phyloP scores from a whole-genome alignment of 1,140 invertebrate species.

The Trichonephila inaurata region DNA sequence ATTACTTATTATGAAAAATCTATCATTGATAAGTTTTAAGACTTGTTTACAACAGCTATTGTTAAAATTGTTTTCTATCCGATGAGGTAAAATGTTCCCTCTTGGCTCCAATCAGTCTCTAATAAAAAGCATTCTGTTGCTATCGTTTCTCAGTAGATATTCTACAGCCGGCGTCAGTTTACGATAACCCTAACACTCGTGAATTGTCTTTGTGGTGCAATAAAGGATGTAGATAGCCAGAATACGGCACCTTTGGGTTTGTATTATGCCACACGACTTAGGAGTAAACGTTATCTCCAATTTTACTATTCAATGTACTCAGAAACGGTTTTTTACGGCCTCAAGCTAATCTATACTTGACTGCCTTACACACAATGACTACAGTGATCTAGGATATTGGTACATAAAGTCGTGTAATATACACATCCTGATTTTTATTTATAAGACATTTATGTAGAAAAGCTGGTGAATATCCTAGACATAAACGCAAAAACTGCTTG shows the following conservation, averaged over 20 bases:
- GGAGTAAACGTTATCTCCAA: slow-evolving; percentile 59
- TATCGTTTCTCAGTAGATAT: slow-evolving; percentile 21
- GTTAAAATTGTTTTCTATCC: neutral
- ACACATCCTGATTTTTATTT: slow-evolving; percentile 62
- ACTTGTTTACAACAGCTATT: neutral
- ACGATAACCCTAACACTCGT: slow-evolving; percentile 61
- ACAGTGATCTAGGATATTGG: neutral
- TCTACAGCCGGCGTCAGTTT: slow-evolving; percentile 48
- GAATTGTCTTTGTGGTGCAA: slow-evolving; percentile 62
- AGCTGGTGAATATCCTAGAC: neutral
- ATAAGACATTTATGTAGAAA: slow-evolving; percentile 37
- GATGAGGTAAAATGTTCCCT: neutral
- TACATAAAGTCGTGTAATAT: slow-evolving; percentile 48
- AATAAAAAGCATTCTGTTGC: slow-evolving; percentile 57
- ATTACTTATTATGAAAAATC: too few species aligned
- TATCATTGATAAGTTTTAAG: neutral
- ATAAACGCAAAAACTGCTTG: neutral
- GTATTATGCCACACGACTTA: slow-evolving; percentile 19
- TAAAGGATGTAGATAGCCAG: slow-evolving; percentile 70
- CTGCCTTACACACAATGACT: slow-evolving; percentile 44
- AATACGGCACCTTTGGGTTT: slow-evolving; percentile 52
- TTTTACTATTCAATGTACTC: slow-evolving; percentile 68
- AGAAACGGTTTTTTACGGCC: slow-evolving; percentile 38
- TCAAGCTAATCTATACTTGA: slow-evolving; percentile 60
- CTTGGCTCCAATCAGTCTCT: slow-evolving; percentile 53